A percentile compares a stretch with the other conserved stretches of the same genome.
Evolutionary conservation across 2,113 vertebrate genomes (phyloP).

Genomic region (Crotophaga sulcirostris): DNA sequence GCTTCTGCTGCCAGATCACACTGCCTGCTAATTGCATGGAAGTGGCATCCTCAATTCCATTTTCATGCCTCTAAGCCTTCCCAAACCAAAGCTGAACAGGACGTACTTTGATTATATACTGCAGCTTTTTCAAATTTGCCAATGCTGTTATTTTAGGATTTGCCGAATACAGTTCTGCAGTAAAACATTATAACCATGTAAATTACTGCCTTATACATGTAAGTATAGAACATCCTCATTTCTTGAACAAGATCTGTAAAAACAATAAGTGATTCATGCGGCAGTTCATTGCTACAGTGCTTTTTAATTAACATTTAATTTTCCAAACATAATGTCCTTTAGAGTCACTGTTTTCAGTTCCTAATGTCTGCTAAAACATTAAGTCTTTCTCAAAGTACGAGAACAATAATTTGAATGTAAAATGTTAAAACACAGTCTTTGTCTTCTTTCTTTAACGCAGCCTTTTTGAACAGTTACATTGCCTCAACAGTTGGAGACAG

Average conservation of each 20-base stretch:
- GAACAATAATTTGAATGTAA: constrained; percentile 29
- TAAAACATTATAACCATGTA: constrained; percentile 6
- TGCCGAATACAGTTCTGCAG: constrained; percentile 14
- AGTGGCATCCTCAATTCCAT: background rate
- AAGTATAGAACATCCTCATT: constrained; percentile 21
- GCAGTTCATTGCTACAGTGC: background rate
- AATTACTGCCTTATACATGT: constrained; percentile 15
- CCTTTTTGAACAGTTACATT: background rate
- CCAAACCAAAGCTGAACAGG: background rate
- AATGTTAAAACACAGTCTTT: constrained; percentile 34
- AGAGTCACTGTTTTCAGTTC: constrained; percentile 35
- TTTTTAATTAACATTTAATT: constrained; percentile 60
- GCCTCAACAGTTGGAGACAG: background rate
- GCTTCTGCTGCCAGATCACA: background rate
- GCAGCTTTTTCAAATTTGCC: background rate
- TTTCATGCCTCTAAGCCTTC: background rate
- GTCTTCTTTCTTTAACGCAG: background rate
- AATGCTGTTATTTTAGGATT: constrained; percentile 34
- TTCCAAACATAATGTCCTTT: constrained; percentile 32
- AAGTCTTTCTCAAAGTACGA: background rate
- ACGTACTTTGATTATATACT: background rate
- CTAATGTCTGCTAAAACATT: constrained; percentile 27
- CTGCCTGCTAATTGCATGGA: background rate
- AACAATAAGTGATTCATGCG: constrained; percentile 40
- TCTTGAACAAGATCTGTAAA: constrained; percentile 25